Evolutionary conservation across 2,888 invertebrate genomes (phyloP).

Genomic region (Drosophila aldrichi): DNA sequence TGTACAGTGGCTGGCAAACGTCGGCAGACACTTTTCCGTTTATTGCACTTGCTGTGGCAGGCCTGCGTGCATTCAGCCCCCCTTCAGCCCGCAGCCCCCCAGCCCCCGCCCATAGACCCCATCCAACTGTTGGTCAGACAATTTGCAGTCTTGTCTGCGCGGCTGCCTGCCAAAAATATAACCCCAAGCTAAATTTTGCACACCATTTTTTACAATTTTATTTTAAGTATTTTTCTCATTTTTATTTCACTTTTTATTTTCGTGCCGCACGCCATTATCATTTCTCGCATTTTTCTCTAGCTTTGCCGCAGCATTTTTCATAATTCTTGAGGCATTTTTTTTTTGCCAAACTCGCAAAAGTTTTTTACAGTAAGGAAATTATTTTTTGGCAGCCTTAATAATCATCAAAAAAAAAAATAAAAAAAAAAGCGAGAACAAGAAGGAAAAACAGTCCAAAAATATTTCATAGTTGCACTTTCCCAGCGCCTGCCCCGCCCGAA

Average conservation of each 20-base stretch:
- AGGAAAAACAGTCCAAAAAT: slow-evolving; percentile 42
- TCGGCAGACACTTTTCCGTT: slow-evolving; percentile 71
- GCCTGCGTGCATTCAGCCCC: background rate
- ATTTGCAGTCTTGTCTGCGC: slow-evolving; percentile 71
- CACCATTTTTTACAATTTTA: slow-evolving; percentile 49
- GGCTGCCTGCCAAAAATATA: slow-evolving; percentile 76
- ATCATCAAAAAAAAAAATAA: slow-evolving; percentile 71
- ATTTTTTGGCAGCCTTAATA: slow-evolving; percentile 74
- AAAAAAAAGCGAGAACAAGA: background rate
- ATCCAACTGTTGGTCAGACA: slow-evolving; percentile 64
- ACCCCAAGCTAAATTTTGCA: slow-evolving; percentile 73
- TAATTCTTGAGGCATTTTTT: slow-evolving; percentile 75
- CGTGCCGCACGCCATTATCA: slow-evolving; percentile 76
- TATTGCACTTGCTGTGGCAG: slow-evolving; percentile 66
- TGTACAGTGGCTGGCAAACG: slow-evolving; percentile 54
- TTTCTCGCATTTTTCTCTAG: slow-evolving; percentile 55
- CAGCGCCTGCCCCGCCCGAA: background rate
- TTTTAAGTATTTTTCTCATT: slow-evolving; percentile 23
- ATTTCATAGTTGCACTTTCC: slow-evolving; percentile 78
- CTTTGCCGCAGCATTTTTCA: slow-evolving; percentile 73
- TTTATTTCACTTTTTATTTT: slow-evolving; percentile 37
- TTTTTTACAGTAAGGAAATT: slow-evolving; percentile 65
- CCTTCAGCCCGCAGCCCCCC: no score
- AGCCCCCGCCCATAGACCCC: no score
- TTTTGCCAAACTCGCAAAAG: slow-evolving; percentile 54